Evolutionary conservation across 2,888 invertebrate species (phyloP), one percentile per base, ranked within the genome.

Genomic region (Yponomeuta sedellus): DNA sequence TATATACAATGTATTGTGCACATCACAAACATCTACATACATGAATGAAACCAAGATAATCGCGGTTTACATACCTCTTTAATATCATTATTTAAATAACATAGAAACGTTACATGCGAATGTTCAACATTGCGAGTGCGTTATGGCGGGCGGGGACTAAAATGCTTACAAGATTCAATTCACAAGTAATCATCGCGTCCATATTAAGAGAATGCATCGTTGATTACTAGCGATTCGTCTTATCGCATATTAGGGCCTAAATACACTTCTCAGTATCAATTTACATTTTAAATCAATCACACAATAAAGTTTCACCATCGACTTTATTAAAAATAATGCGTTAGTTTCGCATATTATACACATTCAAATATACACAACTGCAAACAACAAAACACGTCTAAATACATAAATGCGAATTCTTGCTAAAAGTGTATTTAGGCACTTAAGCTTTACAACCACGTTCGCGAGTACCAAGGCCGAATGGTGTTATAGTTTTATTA

Each of bases 101-200:
- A 82, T 84, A 76, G 75, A 78, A 80, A 79, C 72, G 77, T 72
- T 77, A 82, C 82, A 83, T 73, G 78, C 70, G 77, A 34, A 79
- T 74, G 76, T 73, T 74, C 73, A 75, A 77, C 75, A 79, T 77
- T 74, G 73, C 74, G 77, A 76, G 74, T 76, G 76, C 44, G 69
- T 64, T 67, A 67, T 67, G 67, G 70, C 70, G 44, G 44, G 44
- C 44, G 44, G 44, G 16, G 16, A 52, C 12, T 52, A 52, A 44
- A 52, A 52, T 66, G 44, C 44, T 52, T 12, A 16, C 44, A 52
- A 52, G 44, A 16, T 52, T 52, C 44, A 52, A 52, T 52, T 16
- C 16, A 52, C 44, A 1, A 52, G 34, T 34, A 34, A 34, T 34
- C 6, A 8, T 5, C 34, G 34, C 34, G 10, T 34, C 34, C 34